Evolutionary conservation across 2,113 vertebrate species (phyloP).

Genomic region (Aldabrachelys gigantea): DNA sequence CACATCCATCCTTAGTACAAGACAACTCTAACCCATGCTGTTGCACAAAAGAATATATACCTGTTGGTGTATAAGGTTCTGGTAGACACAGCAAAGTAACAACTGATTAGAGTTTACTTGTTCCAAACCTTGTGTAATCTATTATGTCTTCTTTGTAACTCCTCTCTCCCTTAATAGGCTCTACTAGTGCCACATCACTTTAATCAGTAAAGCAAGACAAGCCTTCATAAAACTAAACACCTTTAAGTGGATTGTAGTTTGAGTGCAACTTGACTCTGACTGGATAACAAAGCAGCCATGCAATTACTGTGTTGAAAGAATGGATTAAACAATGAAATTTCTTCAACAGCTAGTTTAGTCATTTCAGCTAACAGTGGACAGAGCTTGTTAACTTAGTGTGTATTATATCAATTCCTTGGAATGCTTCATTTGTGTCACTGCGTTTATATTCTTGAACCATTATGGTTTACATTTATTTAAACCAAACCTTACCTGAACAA

Average conservation of each 20-base stretch:
- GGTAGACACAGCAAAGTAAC: neutral
- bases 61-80: neutral
- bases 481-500: slow-evolving; percentile 63
- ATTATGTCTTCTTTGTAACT: neutral
- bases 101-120: neutral
- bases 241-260: neutral
- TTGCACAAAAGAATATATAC: neutral
- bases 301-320: neutral
- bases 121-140: slow-evolving; percentile 47
- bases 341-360: neutral
- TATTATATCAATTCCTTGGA: neutral
- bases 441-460: neutral
- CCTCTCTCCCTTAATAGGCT: neutral
- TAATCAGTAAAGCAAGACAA: neutral
- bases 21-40: no score
- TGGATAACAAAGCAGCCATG: neutral
- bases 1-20: neutral
- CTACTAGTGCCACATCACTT: neutral
- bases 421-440: neutral
- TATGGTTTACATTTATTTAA: neutral
- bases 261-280: neutral
- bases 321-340: neutral
- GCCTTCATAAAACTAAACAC: neutral
- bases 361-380: neutral
- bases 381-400: neutral